Base-by-base conservation (phyloP, 2,113 vertebrate species). In the Indri indri region DNA sequence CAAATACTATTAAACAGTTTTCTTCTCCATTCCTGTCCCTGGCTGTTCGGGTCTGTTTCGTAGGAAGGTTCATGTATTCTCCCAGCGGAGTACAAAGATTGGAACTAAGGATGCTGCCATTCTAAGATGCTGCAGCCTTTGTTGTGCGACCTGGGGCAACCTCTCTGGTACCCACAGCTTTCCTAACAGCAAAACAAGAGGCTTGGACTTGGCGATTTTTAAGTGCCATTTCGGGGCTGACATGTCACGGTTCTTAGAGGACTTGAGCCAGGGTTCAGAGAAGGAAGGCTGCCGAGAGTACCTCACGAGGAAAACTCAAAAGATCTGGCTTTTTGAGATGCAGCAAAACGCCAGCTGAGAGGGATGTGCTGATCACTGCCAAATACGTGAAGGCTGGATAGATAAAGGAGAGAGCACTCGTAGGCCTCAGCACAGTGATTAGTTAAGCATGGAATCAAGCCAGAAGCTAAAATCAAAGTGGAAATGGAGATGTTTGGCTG, bases 371-470 rank as follows among this genome's bases (percentile, higher is more conserved):
- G 6, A 37, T 80, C 34, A 0, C 2, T 32, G 59, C 68, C 45
- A 65, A 74, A 45, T 52, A 54, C 34, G 57, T 71, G 54, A 82
- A 77, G 52, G n/a, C 27, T 81, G 54, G 40, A 34, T 16, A 30
- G 11, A 13, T 45, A 45, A 87, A 40, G 52, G 54, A 54, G 27
- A 23, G 1, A 63, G 25, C 8, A 6, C 34, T 50, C 68, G 65
- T 3, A 20, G 70, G 54, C 18, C 74, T 90, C 61, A 14, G 47
- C 40, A 52, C n/a, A 57, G 52, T 27, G 66, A 34, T 71, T 83
- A 82, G 57, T 63, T 81, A 89, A 87, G 71, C 76, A n/a, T 88
- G 82, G 81, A 88, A 16, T 61, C 30, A 71, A 93, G 85, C 85
- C 88, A 82, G 37, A 57, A 76, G 23, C 42, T 73, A 42, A 65